Evolutionary conservation across 2,888 invertebrate species (phyloP).

Genomic region (Archips xylosteana): DNA sequence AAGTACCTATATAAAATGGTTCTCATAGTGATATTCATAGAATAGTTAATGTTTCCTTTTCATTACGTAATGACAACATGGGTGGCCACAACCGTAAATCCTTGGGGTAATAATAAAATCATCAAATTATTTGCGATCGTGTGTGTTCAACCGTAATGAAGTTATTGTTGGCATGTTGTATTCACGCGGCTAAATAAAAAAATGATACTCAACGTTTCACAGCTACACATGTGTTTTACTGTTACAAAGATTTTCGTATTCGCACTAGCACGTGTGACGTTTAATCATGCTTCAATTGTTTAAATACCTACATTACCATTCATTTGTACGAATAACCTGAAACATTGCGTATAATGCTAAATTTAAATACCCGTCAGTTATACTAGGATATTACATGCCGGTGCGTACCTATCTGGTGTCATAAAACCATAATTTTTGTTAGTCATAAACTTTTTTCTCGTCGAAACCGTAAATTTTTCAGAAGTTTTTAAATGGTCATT

Average conservation of each 20-base stretch:
- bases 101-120: constrained; percentile 36
- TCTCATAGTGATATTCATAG: background rate
- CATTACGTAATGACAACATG: constrained; percentile 17
- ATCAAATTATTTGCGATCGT: constrained; percentile 22
- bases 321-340: background rate
- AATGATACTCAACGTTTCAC: background rate
- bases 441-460: too few species aligned
- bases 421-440: too few species aligned
- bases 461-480: too few species aligned
- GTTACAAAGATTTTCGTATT: background rate
- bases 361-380: background rate
- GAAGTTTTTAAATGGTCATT: too few species aligned
- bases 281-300: background rate
- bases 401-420: too few species aligned
- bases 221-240: constrained; percentile 1
- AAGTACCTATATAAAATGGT: background rate
- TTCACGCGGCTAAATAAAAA: background rate
- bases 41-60: constrained; percentile 7
- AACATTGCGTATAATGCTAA: background rate
- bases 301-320: background rate
- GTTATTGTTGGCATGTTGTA: constrained; percentile 13
- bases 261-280: background rate
- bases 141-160: constrained; percentile 14
- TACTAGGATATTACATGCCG: too few species aligned
- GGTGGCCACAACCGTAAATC: constrained; percentile 24